phyloP scores from a whole-genome alignment of 1,140 invertebrate genomes.

The Drosophila baimaii region DNA sequence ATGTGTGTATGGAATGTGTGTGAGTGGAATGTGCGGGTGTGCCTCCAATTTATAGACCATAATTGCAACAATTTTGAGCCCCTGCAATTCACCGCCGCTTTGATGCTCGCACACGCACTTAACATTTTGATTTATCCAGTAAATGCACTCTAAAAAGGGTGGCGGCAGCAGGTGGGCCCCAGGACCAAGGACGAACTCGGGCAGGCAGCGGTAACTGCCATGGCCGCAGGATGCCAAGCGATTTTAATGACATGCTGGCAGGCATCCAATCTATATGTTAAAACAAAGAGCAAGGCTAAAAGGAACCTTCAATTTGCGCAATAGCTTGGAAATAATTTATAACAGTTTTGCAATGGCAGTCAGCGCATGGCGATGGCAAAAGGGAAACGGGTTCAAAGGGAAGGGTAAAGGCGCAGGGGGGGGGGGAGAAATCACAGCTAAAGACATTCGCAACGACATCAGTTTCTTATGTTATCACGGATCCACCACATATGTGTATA shows the following conservation, averaged over 20 bases:
- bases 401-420: background rate
- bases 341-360: conserved; percentile 66
- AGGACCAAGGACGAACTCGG: conserved; percentile 7
- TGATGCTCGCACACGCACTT: conserved; percentile 50
- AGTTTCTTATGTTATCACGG: conserved; percentile 26
- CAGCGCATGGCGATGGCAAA: background rate
- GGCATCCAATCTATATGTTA: conserved; percentile 76
- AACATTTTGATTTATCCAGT: conserved; percentile 73
- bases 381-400: background rate
- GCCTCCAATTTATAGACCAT: conserved; percentile 68
- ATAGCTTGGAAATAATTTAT: conserved; percentile 81
- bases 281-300: conserved; percentile 69
- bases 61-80: conserved; percentile 75
- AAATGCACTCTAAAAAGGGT: conserved; percentile 64
- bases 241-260: conserved; percentile 75
- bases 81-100: conserved; percentile 38
- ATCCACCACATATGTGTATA: conserved; percentile 18
- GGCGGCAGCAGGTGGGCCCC: background rate
- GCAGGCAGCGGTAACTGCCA: conserved; percentile 11
- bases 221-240: conserved; percentile 48
- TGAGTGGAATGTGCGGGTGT: conserved; percentile 19
- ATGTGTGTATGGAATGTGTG: background rate
- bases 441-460: conserved; percentile 29
- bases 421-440: conserved; percentile 11
- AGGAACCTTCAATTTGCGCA: conserved; percentile 76